phyloP scores from a whole-genome alignment of 2,797 vertebrate species.

The Siniperca scherzeri region DNA sequence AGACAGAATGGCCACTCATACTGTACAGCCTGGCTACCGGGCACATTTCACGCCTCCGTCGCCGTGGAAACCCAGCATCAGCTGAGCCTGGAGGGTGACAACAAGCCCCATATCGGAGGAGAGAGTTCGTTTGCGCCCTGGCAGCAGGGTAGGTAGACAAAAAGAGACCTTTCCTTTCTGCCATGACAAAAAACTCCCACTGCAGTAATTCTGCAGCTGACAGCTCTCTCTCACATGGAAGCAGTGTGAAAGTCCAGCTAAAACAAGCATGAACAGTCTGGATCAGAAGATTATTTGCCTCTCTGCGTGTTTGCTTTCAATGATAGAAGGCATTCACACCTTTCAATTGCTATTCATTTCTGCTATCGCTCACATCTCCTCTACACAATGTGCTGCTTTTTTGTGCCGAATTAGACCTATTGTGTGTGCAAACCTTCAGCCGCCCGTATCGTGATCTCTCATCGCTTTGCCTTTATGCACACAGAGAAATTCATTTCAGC shows the following conservation, averaged over 20 bases:
- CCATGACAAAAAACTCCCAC: conserved; percentile 32
- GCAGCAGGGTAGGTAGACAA: conserved; percentile 61
- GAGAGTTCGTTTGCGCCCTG: conserved; percentile 56
- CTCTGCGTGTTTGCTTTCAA: conserved; percentile 70
- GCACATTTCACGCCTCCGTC: conserved; percentile 69
- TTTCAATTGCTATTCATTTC: conserved; percentile 80
- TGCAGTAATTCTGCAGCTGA: conserved; percentile 54
- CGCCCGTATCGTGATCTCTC: conserved; percentile 69
- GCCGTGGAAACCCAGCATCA: conserved; percentile 77
- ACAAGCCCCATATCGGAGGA: conserved; percentile 54
- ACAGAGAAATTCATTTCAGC: conserved; percentile 72
- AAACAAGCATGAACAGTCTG: conserved; percentile 63
- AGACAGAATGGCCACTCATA: conserved; percentile 56
- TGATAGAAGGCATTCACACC: conserved; percentile 77
- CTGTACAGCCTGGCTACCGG: conserved; percentile 56
- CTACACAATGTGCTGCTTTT: conserved; percentile 68
- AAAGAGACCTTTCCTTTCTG: conserved; percentile 57
- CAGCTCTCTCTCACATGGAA: conserved; percentile 51
- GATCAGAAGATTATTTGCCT: conserved; percentile 72
- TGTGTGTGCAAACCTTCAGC: conserved; percentile 74
- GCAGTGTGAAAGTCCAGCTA: conserved; percentile 57
- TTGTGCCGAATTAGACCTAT: conserved; percentile 77
- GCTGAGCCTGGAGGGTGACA: conserved; percentile 66
- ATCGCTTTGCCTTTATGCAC: conserved; percentile 66
- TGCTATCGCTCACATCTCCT: conserved; percentile 74